These are phyloP conservation scores for Sphaerophoria taeniata DNA, from an alignment of 2,888 invertebrate genomes.

Conservation along the genomic window DNA sequence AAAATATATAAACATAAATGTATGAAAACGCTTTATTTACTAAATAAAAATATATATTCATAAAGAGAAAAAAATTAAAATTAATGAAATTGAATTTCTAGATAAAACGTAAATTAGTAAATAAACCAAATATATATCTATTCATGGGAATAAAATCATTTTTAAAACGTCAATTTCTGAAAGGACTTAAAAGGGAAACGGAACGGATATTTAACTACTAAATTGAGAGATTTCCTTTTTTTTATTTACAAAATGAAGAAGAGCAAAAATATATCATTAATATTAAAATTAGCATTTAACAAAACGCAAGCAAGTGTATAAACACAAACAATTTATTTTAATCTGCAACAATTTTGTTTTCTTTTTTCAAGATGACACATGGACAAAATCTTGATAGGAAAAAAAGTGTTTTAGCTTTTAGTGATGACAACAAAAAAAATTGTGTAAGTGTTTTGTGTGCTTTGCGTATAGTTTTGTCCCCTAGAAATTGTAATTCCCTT, in stretches of 20 bases:
- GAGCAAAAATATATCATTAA: background rate
- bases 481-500: slow-evolving; percentile 6
- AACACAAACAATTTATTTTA: slow-evolving; percentile 5
- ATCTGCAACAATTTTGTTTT: background rate
- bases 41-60: slow-evolving; percentile 66
- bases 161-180: slow-evolving; percentile 69
- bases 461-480: slow-evolving; percentile 40
- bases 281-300: background rate
- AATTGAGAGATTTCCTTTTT: slow-evolving; percentile 42
- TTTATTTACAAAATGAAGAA: slow-evolving; percentile 22
- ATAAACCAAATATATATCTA: slow-evolving; percentile 35
- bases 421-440: slow-evolving; percentile 46
- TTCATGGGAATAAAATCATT: slow-evolving; percentile 46
- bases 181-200: slow-evolving; percentile 64
- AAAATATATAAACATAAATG: slow-evolving; percentile 35
- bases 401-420: slow-evolving; percentile 66
- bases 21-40: slow-evolving; percentile 75
- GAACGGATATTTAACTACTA: slow-evolving; percentile 54
- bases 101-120: slow-evolving; percentile 49
- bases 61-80: slow-evolving; percentile 55
- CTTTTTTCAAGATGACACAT: background rate
- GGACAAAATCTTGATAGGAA: slow-evolving; percentile 18
- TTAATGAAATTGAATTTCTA: slow-evolving; percentile 70
- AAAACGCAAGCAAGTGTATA: background rate
- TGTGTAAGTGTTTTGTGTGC: slow-evolving; percentile 63